These are phyloP conservation scores for Nephrocerus scutellatus DNA, from an alignment of 2,888 invertebrate genomes.

Conservation along the genomic window DNA sequence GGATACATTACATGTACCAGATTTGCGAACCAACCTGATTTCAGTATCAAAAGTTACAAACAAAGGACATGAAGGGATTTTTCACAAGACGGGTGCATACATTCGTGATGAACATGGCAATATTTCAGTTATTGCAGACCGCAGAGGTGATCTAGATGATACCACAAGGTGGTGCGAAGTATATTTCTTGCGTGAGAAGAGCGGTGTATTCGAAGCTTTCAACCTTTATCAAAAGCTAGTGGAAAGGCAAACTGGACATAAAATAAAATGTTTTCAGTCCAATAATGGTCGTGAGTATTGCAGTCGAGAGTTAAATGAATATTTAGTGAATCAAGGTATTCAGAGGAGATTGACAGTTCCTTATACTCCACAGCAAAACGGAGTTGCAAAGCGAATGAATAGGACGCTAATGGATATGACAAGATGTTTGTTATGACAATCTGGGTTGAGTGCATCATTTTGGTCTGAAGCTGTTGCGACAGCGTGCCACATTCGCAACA, in stretches of 20 bases:
- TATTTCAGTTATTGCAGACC: conserved; percentile 11
- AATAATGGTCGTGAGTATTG: conserved; percentile 30
- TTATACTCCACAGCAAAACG: conserved; percentile 28
- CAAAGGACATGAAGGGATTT: conserved; percentile 14
- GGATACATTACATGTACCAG: conserved; percentile 15
- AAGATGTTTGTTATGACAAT: conserved; percentile 27
- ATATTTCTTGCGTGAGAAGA: conserved; percentile 16
- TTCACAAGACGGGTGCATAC: conserved; percentile 11
- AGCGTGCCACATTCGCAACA: conserved; percentile 20
- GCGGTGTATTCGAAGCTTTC: conserved; percentile 19
- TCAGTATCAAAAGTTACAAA: conserved; percentile 17
- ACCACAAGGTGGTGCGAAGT: conserved; percentile 15
- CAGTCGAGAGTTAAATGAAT: conserved; percentile 20
- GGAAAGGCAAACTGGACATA: conserved; percentile 21
- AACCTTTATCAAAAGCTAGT: conserved; percentile 24
- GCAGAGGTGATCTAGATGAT: conserved; percentile 15
- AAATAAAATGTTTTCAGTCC: conserved; percentile 26
- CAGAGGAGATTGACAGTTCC: conserved; percentile 24
- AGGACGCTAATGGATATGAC: conserved; percentile 26
- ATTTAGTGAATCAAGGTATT: conserved; percentile 26
- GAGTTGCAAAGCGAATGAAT: conserved; percentile 28
- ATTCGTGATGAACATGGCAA: conserved; percentile 9
- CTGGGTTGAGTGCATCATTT: conserved; percentile 14
- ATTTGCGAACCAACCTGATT: conserved; percentile 14
- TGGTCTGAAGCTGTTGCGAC: conserved; percentile 32